phyloP scores from a whole-genome alignment of 2,888 invertebrate species.

The Acheta domesticus region DNA sequence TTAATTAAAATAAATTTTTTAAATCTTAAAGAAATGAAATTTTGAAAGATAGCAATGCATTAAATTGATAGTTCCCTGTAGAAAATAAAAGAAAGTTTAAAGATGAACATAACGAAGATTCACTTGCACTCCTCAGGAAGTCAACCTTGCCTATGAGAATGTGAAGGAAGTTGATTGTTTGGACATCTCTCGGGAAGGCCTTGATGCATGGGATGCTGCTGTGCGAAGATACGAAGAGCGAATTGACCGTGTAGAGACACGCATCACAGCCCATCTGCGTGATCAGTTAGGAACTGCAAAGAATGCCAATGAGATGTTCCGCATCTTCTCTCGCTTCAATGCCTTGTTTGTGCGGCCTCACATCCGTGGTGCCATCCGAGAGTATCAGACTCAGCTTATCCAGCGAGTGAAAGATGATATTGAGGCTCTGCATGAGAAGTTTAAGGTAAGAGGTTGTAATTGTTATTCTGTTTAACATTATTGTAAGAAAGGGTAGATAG shows the following conservation, averaged over 20 bases:
- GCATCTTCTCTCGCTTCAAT: slow-evolving; percentile 97
- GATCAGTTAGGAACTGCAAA: slow-evolving; percentile 98
- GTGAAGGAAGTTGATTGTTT: slow-evolving; percentile 98
- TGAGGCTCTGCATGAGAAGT: slow-evolving; percentile 94
- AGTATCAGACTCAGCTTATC: slow-evolving; percentile 98
- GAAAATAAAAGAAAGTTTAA: no score
- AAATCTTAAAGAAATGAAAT: neutral
- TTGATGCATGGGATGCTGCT: slow-evolving; percentile 97
- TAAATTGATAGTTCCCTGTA: neutral
- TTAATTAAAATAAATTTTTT: neutral
- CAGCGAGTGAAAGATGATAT: slow-evolving; percentile 99
- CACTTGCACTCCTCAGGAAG: slow-evolving; percentile 48
- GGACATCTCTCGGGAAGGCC: slow-evolving; percentile 94
- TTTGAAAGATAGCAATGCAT: neutral
- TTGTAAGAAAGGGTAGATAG: slow-evolving; percentile 22
- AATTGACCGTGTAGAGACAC: slow-evolving; percentile 96
- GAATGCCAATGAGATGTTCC: slow-evolving; percentile 99
- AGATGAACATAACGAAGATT: no score
- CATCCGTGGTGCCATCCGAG: slow-evolving; percentile 96
- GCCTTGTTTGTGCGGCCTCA: slow-evolving; percentile 98
- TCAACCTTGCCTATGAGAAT: slow-evolving; percentile 94
- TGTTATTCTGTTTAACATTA: slow-evolving; percentile 24
- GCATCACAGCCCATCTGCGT: slow-evolving; percentile 94
- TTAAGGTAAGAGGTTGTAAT: slow-evolving; percentile 64
- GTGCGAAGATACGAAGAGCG: slow-evolving; percentile 95